Percentiles rank a stretch among this genome's conserved stretches.
Evolutionary conservation across 92 coral and sea anemone genomes (phyloP).

Genomic region (Heteractis magnifica): DNA sequence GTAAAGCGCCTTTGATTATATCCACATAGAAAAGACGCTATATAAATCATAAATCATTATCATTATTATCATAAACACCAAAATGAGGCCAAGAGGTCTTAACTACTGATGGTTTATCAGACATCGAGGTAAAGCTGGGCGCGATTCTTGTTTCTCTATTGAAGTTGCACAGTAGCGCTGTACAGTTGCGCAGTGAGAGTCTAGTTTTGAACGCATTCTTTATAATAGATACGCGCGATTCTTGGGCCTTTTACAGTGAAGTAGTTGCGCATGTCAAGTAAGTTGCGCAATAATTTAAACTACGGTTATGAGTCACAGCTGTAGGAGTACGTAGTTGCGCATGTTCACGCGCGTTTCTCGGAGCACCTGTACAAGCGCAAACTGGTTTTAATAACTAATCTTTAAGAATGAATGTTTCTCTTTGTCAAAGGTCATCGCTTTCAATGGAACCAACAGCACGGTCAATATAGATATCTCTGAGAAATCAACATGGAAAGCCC

Average conservation of each 20-base stretch:
- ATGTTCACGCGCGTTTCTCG: no score
- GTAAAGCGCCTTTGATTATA: no score
- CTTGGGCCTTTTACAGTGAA: neutral
- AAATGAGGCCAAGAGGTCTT: no score
- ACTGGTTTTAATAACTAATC: neutral
- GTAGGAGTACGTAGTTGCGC: no score
- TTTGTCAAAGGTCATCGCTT: constrained; percentile 22
- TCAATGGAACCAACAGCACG: constrained; percentile 27
- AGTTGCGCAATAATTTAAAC: no score
- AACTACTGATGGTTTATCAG: neutral
- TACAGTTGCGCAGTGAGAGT: no score
- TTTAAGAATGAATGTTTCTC: neutral
- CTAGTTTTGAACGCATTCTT: no score
- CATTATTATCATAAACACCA: no score
- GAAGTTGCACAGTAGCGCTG: neutral
- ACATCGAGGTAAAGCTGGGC: neutral
- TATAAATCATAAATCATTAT: no score
- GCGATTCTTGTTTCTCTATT: neutral
- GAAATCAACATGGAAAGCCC: constrained; percentile 28
- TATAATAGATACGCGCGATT: neutral
- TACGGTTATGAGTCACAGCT: no score
- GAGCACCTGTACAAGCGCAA: neutral
- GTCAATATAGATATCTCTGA: constrained; percentile 26
- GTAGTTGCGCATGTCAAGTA: neutral
- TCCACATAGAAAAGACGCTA: no score